Evolutionary conservation across 2,888 invertebrate species (phyloP).

Genomic region (Cyclophora albipunctata): DNA sequence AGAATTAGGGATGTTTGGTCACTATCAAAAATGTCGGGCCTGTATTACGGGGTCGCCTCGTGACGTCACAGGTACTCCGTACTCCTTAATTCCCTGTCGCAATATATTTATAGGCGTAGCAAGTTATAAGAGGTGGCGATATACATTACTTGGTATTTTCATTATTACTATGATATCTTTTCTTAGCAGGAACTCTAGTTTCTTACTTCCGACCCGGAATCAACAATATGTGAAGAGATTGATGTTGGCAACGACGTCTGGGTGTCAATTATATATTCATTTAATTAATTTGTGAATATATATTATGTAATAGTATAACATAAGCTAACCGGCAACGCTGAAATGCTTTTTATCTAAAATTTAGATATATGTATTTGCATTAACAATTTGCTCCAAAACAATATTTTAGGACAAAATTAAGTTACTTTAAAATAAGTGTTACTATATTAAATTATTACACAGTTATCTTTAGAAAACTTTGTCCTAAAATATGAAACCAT

Average conservation of each 20-base stretch:
- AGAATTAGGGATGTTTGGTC: conserved; percentile 18
- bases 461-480: neutral
- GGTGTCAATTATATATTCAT: no score
- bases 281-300: neutral
- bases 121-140: conserved; percentile 21
- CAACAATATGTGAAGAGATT: no score
- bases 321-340: neutral
- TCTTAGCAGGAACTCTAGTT: no score
- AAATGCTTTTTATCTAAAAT: no score
- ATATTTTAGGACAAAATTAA: neutral
- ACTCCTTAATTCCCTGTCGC: conserved; percentile 37
- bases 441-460: neutral
- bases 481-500: neutral
- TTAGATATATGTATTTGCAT: neutral
- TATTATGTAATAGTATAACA: neutral
- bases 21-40: conserved; percentile 31
- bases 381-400: neutral
- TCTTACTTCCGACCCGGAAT: no score
- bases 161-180: no score
- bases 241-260: no score
- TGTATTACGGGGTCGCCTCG: conserved; percentile 38
- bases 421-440: neutral
- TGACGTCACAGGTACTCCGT: conserved; percentile 42
- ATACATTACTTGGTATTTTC: no score
- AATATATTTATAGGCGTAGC: conserved; percentile 15